phyloP scores from a whole-genome alignment of 2,797 vertebrate genomes.

The Phaenicophaeus curvirostris region DNA sequence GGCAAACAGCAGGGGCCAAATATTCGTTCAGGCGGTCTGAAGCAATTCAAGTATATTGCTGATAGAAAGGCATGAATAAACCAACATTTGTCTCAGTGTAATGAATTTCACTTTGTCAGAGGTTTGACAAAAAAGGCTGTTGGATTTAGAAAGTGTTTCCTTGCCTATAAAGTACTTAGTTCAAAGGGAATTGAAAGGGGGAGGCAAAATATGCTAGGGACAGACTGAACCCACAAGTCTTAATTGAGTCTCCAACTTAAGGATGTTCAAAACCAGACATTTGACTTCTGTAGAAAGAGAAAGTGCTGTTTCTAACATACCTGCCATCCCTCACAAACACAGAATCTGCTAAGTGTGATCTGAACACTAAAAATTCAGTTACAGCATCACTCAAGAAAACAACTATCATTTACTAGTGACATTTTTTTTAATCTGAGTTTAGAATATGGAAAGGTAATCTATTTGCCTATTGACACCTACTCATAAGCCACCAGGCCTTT shows the following conservation, averaged over 20 bases:
- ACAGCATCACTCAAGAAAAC: background rate
- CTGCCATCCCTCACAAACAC: background rate
- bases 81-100: background rate
- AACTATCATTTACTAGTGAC: background rate
- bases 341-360: background rate
- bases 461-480: background rate
- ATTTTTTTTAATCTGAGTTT: background rate
- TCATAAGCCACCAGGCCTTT: background rate
- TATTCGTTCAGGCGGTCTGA: background rate
- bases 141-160: conserved; percentile 2
- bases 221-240: background rate
- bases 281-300: background rate
- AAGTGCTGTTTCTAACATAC: background rate
- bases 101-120: background rate
- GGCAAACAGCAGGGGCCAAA: conserved; percentile 12
- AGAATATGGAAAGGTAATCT: background rate
- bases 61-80: conserved; percentile 27
- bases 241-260: background rate
- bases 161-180: background rate
- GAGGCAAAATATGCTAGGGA: background rate
- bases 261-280: background rate
- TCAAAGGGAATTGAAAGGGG: background rate
- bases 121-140: background rate
- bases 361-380: background rate
- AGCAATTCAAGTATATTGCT: background rate